Base-by-base conservation (phyloP, 2,797 vertebrate species). In the Phataginus tetradactyla region DNA sequence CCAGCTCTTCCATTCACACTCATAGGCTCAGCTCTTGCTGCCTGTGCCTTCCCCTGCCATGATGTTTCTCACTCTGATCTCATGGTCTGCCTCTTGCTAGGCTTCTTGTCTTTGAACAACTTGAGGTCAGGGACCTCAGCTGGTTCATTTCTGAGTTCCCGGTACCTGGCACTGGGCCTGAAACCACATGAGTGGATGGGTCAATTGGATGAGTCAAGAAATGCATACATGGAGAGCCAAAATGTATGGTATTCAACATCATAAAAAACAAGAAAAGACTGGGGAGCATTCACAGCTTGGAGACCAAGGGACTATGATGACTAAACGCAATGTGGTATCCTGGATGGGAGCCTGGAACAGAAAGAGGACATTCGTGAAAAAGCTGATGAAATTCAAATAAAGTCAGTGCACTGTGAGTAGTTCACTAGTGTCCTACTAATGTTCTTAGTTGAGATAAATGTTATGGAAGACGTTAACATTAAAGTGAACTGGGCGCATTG, bases 11-110 rank as follows among this genome's bases (percentile, higher is more conserved):
- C 5, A 3, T 7, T 32, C 49, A 32, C 14, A 7, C 34, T 34
- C 34, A n/a, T 1, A 37, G 75, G 51, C 27, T 94, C 39, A 42
- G 34, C 18, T 27, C 71, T 59, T 3, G 51, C 3, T 8, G 37
- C 32, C 53, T 3, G 0, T 1, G 42, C 59, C 63, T n/a, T 81
- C 53, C 18, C 27, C 69, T 34, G 17, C 53, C 0, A 0, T 3
- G 5, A 25, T 4, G 77, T 63, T 64, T 57, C 37, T 84, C 51
- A 9, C 21, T 42, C 57, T 72, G 39, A 53, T 74, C 42, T 61
- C 51, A 4, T 3, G 9, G 9, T 34, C 71, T 27, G 25, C 37
- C 63, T 74, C 51, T 57, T 39, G 37, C 27, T 53, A 8, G 37
- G 49, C 20, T 80, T 79, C 74, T 68, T 49, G 39, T 49, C 23